Base-by-base conservation (phyloP, 1,140 invertebrate genomes). In the Trigoniulus corallinus region DNA sequence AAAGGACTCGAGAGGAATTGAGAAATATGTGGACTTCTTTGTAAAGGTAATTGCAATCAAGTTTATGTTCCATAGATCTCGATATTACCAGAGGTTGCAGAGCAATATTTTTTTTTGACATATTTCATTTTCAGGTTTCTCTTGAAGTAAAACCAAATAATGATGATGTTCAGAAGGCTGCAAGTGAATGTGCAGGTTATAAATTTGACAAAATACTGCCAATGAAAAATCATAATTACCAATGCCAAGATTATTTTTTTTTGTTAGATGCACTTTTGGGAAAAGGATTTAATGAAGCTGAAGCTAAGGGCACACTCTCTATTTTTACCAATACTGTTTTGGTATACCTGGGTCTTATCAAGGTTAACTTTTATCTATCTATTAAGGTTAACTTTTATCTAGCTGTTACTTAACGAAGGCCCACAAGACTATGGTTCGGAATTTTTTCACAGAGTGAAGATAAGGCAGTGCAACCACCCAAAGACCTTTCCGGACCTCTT, bases 341-440 rank as follows among this genome's bases (percentile, higher is more conserved):
- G 1, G 74, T 81, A 13, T 70, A 76, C 59, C 62, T 84, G 49
- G 80, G 78, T 23, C 65, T 86, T 18, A 67, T 85, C 40, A 84
- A 83, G 64, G 77, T 78, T 67, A 49, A 7, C 26, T 7, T 7
- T 7, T 7, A 34, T 34, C 15, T 34, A 34, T 15, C 15, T 34
- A 7, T 15, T 34, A 34, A 34, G 15, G 7, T 78, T 67, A 49
- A 7, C 26, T 7, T 7, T 7, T 7, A 34, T 34, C 15, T 34
- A 34, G 7, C 15, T 34, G 7, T 15, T 34, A 34, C n/a, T n/a
- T n/a, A n/a, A n/a, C n/a, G n/a, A n/a, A 34, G 15, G 7, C 15
- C 7, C 29, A 34, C 18, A 34, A 2, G 10, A 2, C 2, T 21
- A 45, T 2, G 23, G 3, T 48, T 21, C 3, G 2, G 2, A 47